Evolutionary conservation across 2,113 vertebrate species (phyloP).

Genomic region (Acrocephalus kingi): DNA sequence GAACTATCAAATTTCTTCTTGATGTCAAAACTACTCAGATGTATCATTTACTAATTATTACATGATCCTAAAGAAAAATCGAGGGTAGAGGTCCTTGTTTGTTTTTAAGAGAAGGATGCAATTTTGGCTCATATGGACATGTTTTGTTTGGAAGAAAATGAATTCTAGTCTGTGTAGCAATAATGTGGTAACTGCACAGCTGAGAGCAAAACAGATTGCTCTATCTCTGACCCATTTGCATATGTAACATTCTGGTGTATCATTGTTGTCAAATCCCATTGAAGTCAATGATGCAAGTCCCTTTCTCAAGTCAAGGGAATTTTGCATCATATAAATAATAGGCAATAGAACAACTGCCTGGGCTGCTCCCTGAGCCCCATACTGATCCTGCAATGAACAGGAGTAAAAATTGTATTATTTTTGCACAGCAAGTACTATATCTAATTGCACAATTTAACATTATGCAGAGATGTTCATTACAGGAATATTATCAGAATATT

Average conservation of each 20-base stretch:
- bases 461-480: neutral
- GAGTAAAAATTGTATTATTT: neutral
- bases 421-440: neutral
- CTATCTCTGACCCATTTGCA: neutral
- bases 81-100: fast-evolving
- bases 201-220: neutral
- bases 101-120: neutral
- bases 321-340: neutral
- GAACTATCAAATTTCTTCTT: neutral
- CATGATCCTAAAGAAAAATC: neutral
- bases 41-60: neutral
- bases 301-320: neutral
- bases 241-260: neutral
- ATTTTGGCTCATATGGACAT: neutral
- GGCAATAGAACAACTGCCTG: neutral
- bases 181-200: neutral
- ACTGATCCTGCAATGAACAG: neutral
- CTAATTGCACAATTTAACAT: neutral
- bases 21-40: neutral
- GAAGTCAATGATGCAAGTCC: neutral
- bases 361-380: neutral
- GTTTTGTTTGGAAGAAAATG: neutral
- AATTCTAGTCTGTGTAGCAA: neutral
- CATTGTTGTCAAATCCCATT: neutral
- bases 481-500: neutral